phyloP scores from a whole-genome alignment of 1,140 invertebrate species.

The Zophobas morio region DNA sequence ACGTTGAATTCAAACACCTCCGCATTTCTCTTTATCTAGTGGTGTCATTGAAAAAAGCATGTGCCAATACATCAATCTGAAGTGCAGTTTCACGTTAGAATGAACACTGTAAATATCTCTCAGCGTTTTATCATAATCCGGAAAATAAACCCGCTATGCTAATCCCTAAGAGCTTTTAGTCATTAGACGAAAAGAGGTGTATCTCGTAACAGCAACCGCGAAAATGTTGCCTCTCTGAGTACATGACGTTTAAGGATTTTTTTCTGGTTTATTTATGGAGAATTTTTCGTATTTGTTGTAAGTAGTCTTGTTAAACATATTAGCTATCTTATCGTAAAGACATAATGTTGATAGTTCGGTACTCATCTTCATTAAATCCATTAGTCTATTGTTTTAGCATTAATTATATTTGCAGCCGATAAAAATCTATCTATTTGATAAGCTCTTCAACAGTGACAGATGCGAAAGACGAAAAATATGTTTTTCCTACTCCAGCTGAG shows the following conservation, averaged over 20 bases:
- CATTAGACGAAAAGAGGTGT: too few species aligned
- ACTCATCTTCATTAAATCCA: conserved; percentile 3
- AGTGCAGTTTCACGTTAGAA: conserved; percentile 13
- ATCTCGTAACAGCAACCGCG: too few species aligned
- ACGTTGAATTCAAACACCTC: too few species aligned
- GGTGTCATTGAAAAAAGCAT: neutral
- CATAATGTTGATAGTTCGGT: conserved; percentile 1
- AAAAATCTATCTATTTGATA: neutral
- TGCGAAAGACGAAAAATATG: neutral
- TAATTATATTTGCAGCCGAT: neutral
- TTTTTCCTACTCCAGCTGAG: neutral
- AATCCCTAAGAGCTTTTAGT: too few species aligned
- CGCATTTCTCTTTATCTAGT: too few species aligned
- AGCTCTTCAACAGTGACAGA: neutral
- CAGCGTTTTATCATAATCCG: neutral
- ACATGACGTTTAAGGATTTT: neutral
- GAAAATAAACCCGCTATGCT: conserved; percentile 7
- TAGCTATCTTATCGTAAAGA: neutral
- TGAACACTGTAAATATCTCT: conserved; percentile 11
- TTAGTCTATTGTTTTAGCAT: neutral
- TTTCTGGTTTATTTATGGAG: neutral
- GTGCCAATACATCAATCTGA: conserved; percentile 16
- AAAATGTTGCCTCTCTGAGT: too few species aligned
- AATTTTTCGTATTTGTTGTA: too few species aligned
- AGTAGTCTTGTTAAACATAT: neutral